Evolutionary conservation across 1,140 invertebrate genomes (phyloP).

Genomic region (Colletes latitarsis): DNA sequence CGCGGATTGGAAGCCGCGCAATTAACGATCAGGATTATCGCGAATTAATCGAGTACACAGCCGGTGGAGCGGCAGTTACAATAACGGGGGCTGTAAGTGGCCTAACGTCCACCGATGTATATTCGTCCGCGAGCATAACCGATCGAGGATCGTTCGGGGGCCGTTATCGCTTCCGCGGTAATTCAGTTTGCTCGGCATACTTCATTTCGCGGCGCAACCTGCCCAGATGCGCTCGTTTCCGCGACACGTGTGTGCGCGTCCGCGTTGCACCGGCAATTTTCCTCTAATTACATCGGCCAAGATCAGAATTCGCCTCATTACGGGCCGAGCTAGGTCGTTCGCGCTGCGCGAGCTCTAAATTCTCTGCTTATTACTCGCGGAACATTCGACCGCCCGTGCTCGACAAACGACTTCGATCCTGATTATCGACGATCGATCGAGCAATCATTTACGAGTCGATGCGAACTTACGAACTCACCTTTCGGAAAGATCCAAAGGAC

Average conservation of each 20-base stretch:
- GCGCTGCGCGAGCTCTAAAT: background rate
- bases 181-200: constrained; percentile 71
- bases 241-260: background rate
- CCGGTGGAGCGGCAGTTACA: constrained; percentile 63
- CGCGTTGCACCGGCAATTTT: constrained; percentile 50
- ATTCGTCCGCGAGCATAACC: constrained; percentile 58
- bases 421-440: too few species aligned
- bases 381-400: background rate
- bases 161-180: constrained; percentile 70
- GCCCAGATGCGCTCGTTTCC: background rate
- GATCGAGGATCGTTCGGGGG: constrained; percentile 68
- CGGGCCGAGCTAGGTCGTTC: background rate
- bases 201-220: constrained; percentile 49
- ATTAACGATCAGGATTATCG: constrained; percentile 80
- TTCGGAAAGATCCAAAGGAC: background rate
- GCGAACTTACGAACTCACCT: too few species aligned
- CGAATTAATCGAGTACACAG: constrained; percentile 77
- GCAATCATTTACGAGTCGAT: too few species aligned
- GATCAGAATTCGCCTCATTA: constrained; percentile 59
- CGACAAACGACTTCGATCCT: background rate
- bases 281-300: constrained; percentile 60
- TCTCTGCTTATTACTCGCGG: background rate
- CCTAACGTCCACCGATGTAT: constrained; percentile 33
- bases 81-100: constrained; percentile 65
- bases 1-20: constrained; percentile 65